phyloP scores from a whole-genome alignment of 2,113 vertebrate genomes.

The Epinephelus cyanopodus region DNA sequence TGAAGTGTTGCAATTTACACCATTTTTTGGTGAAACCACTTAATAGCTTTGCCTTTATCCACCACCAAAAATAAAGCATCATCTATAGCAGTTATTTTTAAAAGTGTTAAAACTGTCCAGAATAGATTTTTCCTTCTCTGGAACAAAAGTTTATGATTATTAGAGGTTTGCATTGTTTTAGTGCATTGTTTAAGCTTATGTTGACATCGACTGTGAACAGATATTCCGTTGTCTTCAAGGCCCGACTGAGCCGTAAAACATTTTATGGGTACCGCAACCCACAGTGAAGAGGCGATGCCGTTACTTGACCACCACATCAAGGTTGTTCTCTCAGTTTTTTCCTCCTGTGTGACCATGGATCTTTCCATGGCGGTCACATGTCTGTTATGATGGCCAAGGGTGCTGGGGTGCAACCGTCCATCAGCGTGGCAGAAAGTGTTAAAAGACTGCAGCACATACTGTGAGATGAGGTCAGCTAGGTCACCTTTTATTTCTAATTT shows the following conservation, averaged over 20 bases:
- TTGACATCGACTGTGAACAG: constrained; percentile 43
- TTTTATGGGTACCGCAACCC: constrained; percentile 61
- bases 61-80: constrained; percentile 43
- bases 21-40: constrained; percentile 21
- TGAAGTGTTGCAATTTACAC: constrained; percentile 18
- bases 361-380: constrained; percentile 62
- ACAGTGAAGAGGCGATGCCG: constrained; percentile 53
- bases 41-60: constrained; percentile 38
- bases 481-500: constrained; percentile 59
- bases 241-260: constrained; percentile 52
- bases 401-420: constrained; percentile 35
- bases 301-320: constrained; percentile 73
- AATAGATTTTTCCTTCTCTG: constrained; percentile 40
- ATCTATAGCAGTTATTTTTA: constrained; percentile 33
- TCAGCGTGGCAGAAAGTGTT: constrained; percentile 43
- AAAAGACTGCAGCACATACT: constrained; percentile 32
- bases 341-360: constrained; percentile 29
- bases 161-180: constrained; percentile 48
- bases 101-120: constrained; percentile 21
- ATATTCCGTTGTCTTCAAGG: constrained; percentile 66
- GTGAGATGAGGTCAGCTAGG: constrained; percentile 33
- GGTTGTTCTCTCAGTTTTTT: constrained; percentile 36
- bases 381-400: constrained; percentile 41
- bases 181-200: constrained; percentile 46
- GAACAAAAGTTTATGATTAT: constrained; percentile 53